phyloP scores from a whole-genome alignment of 2,888 invertebrate species.

The Spisula solida region DNA sequence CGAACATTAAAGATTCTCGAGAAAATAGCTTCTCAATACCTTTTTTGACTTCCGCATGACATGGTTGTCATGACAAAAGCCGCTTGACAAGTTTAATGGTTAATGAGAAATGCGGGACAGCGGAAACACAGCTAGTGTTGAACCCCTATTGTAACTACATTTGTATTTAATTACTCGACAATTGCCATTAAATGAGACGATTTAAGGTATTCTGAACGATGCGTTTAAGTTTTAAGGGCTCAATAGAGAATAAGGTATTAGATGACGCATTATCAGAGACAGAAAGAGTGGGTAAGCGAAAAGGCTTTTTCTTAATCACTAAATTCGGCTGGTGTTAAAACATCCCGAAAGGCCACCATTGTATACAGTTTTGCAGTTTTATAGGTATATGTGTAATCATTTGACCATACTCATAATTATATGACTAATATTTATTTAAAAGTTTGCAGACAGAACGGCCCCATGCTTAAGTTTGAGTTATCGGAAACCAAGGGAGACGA shows the following conservation, averaged over 20 bases:
- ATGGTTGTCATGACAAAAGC: background rate
- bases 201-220: background rate
- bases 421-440: too few species aligned
- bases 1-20: too few species aligned
- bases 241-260: background rate
- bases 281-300: background rate
- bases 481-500: too few species aligned
- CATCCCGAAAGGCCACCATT: too few species aligned
- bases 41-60: background rate
- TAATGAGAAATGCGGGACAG: background rate
- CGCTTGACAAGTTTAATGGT: slow-evolving; percentile 1
- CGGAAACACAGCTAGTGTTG: background rate
- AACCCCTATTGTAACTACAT: background rate
- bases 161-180: background rate
- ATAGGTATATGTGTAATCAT: too few species aligned
- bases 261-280: background rate
- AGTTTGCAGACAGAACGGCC: too few species aligned
- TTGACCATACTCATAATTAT: too few species aligned
- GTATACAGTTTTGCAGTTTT: too few species aligned
- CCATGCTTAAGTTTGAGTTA: too few species aligned
- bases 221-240: background rate
- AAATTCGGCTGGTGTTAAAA: too few species aligned
- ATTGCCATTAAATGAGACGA: background rate
- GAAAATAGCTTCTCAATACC: too few species aligned
- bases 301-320: background rate